phyloP scores from a whole-genome alignment of 2,113 vertebrate genomes.

The Apteryx mantelli region DNA sequence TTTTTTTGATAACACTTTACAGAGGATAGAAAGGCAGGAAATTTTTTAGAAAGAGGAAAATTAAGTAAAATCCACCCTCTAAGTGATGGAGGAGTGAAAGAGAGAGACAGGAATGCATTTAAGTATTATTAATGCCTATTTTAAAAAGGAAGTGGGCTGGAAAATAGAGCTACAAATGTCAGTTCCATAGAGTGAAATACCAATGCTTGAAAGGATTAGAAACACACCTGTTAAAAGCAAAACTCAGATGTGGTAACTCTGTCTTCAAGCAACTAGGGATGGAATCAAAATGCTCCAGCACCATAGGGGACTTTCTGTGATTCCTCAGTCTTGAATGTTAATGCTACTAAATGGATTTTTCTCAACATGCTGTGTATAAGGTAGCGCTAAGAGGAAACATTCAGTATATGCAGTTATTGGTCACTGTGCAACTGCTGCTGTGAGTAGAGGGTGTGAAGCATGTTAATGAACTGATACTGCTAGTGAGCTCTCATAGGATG shows the following conservation, averaged over 20 bases:
- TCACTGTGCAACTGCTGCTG: background rate
- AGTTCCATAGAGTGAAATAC: constrained; percentile 16
- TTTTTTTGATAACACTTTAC: background rate
- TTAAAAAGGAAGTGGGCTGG: constrained; percentile 74
- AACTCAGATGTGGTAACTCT: background rate
- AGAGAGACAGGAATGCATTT: constrained; percentile 51
- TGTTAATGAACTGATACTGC: background rate
- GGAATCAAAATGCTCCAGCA: background rate
- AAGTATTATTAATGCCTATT: constrained; percentile 78
- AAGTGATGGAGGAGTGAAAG: constrained; percentile 50
- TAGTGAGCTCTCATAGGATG: constrained; percentile 13
- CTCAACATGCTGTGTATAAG: background rate
- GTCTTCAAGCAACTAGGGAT: background rate
- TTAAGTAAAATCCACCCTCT: constrained; percentile 52
- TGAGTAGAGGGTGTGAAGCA: background rate
- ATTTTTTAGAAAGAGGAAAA: constrained; percentile 9
- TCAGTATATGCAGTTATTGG: background rate
- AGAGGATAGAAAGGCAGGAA: background rate
- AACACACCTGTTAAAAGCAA: constrained; percentile 15
- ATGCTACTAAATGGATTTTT: background rate
- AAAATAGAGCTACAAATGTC: constrained; percentile 62
- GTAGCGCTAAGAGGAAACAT: background rate
- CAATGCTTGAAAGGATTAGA: constrained; percentile 13
- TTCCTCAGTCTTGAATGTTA: background rate
- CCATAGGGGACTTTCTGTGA: background rate